Evolutionary conservation across 35 echinoderm and acorn worm species (phyloP).

Genomic region (Holothuria glaberrima): DNA sequence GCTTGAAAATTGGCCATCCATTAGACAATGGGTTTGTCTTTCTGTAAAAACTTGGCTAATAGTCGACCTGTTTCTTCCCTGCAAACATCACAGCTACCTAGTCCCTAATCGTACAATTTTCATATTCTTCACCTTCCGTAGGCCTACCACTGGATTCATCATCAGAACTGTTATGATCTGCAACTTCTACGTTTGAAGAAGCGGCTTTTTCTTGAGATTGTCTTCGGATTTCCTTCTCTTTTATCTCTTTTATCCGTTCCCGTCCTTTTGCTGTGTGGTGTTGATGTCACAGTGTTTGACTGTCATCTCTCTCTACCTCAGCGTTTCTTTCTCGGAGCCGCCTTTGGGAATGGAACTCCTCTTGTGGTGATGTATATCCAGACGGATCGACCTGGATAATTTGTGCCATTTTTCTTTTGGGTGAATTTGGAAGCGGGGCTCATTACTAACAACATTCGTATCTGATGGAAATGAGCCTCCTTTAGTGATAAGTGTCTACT

Average conservation of each 20-base stretch:
- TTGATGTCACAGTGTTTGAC: not conserved
- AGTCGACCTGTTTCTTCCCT: too few relatives aligned
- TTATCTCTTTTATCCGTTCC: not conserved
- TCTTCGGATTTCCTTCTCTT: not conserved
- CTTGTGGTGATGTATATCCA: not conserved
- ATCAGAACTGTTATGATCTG: too few relatives aligned
- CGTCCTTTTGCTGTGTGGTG: not conserved
- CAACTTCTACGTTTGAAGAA: too few relatives aligned
- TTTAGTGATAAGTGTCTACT: not conserved
- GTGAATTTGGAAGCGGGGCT: not conserved
- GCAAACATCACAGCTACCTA: too few relatives aligned
- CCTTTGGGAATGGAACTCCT: not conserved
- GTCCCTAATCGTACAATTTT: too few relatives aligned
- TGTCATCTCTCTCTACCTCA: not conserved
- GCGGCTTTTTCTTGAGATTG: too few relatives aligned
- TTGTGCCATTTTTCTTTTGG: too few relatives aligned
- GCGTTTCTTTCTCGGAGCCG: not conserved
- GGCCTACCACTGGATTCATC: too few relatives aligned
- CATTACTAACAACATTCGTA: not conserved
- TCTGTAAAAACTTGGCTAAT: not conserved
- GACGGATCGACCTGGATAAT: not conserved
- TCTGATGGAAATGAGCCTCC: not conserved
- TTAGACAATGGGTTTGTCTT: too few relatives aligned
- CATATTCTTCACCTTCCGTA: too few relatives aligned
- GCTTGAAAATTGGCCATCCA: too few relatives aligned